phyloP scores from a whole-genome alignment of 2,888 invertebrate species.

The Synergus laeviventris region DNA sequence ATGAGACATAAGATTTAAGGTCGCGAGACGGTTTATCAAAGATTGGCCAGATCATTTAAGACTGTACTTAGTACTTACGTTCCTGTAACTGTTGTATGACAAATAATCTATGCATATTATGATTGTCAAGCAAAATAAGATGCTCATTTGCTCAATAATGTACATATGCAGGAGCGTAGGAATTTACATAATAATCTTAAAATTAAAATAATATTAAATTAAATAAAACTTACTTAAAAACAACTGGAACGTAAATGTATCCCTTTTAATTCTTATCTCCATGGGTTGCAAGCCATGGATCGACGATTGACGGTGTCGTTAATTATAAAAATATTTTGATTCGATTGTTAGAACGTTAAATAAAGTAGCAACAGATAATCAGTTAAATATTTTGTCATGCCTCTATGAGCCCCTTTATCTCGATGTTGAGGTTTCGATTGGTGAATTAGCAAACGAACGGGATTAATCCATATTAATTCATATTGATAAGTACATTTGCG shows the following conservation, averaged over 20 bases:
- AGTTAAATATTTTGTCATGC: conserved; percentile 2
- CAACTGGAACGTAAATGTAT: conserved; percentile 21
- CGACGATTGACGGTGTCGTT: conserved; percentile 18
- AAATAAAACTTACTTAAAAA: conserved; percentile 27
- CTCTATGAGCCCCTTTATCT: conserved; percentile 18
- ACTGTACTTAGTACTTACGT: neutral
- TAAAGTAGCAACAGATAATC: conserved; percentile 34
- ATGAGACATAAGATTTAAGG: neutral
- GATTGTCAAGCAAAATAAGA: conserved; percentile 4
- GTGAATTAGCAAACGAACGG: neutral
- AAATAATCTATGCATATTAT: neutral
- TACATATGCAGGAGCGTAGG: conserved; percentile 6
- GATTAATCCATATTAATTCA: conserved; percentile 18
- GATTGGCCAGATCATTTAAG: neutral
- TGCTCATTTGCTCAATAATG: neutral
- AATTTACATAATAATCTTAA: conserved; percentile 12
- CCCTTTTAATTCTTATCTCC: conserved; percentile 13
- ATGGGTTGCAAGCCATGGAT: conserved; percentile 17
- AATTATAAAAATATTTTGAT: conserved; percentile 17
- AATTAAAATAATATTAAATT: conserved; percentile 27
- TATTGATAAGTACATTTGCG: conserved; percentile 42
- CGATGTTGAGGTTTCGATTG: conserved; percentile 9
- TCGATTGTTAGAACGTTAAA: conserved; percentile 10
- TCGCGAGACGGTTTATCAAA: neutral
- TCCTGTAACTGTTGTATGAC: neutral